These are phyloP conservation scores for Ylistrum balloti DNA, from an alignment of 1,140 invertebrate species.

Conservation along the genomic window DNA sequence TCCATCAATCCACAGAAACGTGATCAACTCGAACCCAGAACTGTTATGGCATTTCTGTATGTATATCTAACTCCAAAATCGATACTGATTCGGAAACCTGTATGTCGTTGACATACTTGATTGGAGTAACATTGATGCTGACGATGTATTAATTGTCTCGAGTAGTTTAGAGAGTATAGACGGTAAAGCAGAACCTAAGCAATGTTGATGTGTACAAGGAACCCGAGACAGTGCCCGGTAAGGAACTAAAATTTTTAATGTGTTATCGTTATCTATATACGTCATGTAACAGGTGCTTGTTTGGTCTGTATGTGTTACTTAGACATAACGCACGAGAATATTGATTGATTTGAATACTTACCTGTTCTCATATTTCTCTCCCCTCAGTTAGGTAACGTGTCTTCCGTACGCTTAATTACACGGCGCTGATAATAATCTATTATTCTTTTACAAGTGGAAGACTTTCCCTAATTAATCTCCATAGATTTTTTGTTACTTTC, in stretches of 20 bases:
- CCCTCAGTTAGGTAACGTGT: not conserved
- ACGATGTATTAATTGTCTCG: constrained; percentile 38
- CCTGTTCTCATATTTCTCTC: not conserved
- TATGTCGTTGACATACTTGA: constrained; percentile 26
- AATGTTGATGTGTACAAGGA: not conserved
- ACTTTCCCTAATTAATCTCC: not conserved
- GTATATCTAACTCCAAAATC: constrained; percentile 6
- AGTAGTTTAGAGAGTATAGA: not conserved
- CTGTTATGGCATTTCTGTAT: not conserved
- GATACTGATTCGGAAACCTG: constrained; percentile 16
- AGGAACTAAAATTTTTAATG: not conserved
- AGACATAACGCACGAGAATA: not conserved
- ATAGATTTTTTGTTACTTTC: not conserved
- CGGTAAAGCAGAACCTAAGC: not conserved
- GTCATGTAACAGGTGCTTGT: not conserved
- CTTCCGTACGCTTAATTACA: not conserved
- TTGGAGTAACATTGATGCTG: constrained; percentile 33
- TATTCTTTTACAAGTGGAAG: not conserved
- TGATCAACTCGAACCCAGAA: constrained; percentile 2
- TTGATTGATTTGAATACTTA: not conserved
- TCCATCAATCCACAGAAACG: not conserved
- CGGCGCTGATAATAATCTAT: not conserved
- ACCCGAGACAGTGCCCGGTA: not conserved
- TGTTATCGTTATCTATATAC: not conserved
- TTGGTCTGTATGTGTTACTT: not conserved